Evolutionary conservation across 2,888 invertebrate genomes (phyloP).

Genomic region (Pseudeuparius sepicola): DNA sequence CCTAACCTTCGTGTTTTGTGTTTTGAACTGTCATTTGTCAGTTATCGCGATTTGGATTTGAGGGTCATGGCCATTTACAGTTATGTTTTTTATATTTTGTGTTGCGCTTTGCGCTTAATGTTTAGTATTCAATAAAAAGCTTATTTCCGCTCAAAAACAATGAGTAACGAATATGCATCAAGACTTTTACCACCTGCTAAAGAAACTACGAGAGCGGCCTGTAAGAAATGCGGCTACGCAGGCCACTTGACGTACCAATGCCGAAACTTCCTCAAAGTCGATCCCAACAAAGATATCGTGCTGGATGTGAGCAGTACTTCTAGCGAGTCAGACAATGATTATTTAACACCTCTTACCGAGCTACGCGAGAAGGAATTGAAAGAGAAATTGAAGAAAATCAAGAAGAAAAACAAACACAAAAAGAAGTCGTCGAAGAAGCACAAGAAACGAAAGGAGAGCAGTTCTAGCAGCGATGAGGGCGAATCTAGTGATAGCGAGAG

Average conservation of each 20-base stretch:
- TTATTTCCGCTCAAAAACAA: too few species aligned
- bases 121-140: too few species aligned
- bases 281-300: slow-evolving; percentile 86
- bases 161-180: slow-evolving; percentile 35
- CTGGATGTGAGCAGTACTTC: slow-evolving; percentile 92
- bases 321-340: slow-evolving; percentile 75
- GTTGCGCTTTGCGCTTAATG: too few species aligned
- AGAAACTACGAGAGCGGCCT: slow-evolving; percentile 72
- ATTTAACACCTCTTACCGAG: slow-evolving; percentile 72
- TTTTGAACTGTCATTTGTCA: too few species aligned
- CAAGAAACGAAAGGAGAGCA: slow-evolving; percentile 33
- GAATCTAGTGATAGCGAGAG: slow-evolving; percentile 23
- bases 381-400: slow-evolving; percentile 56
- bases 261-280: slow-evolving; percentile 88
- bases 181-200: slow-evolving; percentile 48
- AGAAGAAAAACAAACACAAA: slow-evolving; percentile 49
- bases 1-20: too few species aligned
- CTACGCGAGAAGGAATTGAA: slow-evolving; percentile 67
- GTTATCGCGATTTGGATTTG: too few species aligned
- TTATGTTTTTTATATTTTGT: too few species aligned
- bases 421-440: slow-evolving; percentile 38
- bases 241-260: slow-evolving; percentile 95
- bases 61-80: too few species aligned
- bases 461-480: slow-evolving; percentile 23
- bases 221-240: slow-evolving; percentile 92